Base-by-base conservation (phyloP, 2,113 vertebrate genomes). In the Poicephalus meyeri region DNA sequence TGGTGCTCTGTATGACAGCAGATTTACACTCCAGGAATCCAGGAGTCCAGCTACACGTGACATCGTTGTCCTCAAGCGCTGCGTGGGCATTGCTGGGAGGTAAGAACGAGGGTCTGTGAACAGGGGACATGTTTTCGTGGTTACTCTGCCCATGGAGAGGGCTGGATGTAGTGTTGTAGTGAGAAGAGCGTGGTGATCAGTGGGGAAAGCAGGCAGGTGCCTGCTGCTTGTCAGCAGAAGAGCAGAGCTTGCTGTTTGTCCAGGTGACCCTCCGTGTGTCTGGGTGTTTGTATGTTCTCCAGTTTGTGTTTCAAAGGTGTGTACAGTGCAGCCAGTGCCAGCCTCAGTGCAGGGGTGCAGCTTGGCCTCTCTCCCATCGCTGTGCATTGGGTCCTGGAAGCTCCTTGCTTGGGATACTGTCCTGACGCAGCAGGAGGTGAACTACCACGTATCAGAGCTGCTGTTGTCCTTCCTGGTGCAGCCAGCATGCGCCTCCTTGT, bases 141-240 rank as follows among this genome's bases (percentile, higher is more conserved):
- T 61, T 20, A 1, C 64, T 37, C 6, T 13, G 47, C 6, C n/a
- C 6, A 13, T 1, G 5, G 37, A 21, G 65, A 66, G 55, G 50
- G 63, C 7, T 2, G 5, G 49, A 18, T 1, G 1, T 1, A 0
- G 31, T 2, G 25, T 2, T 7, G 50, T 2, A 5, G 25, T 0
- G 8, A 9, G 26, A 2, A 5, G 55, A 44, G 33, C 1, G 0
- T 7, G 44, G 35, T 4, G 41, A 47, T 31, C 35, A 16, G 29
- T 10, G 71, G 16, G 69, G 41, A 20, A 8, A 10, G 12, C 7
- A 58, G 35, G 24, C 1, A 1, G 5, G 16, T 18, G 28, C 24
- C n/a, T 4, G 50, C 29, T 0, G 7, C 5, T n/a, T 49, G 9
- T 6, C 46, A 29, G 55, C 70, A 28, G 12, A 7, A 31, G 21